Percentiles rank a stretch among this genome's conserved stretches.
Evolutionary conservation across 2,888 invertebrate species (phyloP).

Genomic region (Zele albiditarsus): DNA sequence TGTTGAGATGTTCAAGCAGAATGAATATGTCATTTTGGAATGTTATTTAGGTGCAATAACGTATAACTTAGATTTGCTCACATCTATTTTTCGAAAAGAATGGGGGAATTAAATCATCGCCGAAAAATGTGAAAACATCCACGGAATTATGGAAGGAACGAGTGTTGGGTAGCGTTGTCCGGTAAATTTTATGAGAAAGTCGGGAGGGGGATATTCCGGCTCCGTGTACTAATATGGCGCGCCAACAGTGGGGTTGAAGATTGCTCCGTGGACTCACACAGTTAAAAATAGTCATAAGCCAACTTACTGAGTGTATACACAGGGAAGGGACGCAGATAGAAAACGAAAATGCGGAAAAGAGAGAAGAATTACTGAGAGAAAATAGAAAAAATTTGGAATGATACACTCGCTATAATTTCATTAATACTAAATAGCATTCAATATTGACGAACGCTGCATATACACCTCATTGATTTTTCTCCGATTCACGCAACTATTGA

Average conservation of each 20-base stretch:
- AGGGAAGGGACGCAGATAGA: constrained; percentile 53
- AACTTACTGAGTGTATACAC: constrained; percentile 54
- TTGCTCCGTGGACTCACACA: constrained; percentile 64
- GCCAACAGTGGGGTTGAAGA: constrained; percentile 68
- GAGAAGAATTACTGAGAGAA: constrained; percentile 3
- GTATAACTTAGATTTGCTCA: too few relatives aligned
- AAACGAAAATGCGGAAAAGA: constrained; percentile 44
- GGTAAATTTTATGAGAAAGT: constrained; percentile 66
- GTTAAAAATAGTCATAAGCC: constrained; percentile 71
- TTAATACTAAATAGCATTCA: neutral
- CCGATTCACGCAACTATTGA: neutral
- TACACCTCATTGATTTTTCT: neutral
- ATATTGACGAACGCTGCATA: neutral
- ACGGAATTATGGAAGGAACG: constrained; percentile 56
- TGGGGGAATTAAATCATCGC: constrained; percentile 14
- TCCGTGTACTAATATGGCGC: constrained; percentile 73
- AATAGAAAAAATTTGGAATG: constrained; percentile 9
- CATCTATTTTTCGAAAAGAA: too few relatives aligned
- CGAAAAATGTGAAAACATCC: constrained; percentile 50
- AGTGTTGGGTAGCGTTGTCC: constrained; percentile 67
- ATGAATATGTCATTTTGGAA: too few relatives aligned
- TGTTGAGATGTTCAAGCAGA: too few relatives aligned
- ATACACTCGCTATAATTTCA: neutral
- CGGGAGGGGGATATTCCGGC: constrained; percentile 68
- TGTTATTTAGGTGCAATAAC: too few relatives aligned